phyloP scores from a whole-genome alignment of 2,113 vertebrate genomes.

The Cryptomyrus ogoouensis region DNA sequence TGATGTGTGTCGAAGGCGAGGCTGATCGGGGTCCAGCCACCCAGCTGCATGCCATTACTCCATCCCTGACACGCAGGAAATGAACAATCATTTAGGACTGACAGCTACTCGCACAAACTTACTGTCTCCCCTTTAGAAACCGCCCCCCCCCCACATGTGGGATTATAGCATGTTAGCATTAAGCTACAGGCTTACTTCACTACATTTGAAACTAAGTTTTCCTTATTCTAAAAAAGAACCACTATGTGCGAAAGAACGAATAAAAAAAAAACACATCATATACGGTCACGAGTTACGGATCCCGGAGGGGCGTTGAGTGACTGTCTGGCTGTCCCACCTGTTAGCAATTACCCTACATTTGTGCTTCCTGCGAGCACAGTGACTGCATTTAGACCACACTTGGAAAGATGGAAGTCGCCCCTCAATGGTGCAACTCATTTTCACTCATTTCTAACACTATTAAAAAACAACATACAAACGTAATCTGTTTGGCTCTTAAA shows the following conservation, averaged over 20 bases:
- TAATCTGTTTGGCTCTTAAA: not conserved
- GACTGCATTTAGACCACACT: not conserved
- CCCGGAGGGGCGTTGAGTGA: not conserved
- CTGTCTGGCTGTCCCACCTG: not conserved
- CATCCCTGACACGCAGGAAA: slow-evolving; percentile 82
- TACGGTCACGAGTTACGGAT: not conserved
- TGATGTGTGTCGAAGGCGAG: not conserved
- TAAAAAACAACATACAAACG: not conserved
- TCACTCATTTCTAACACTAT: not conserved
- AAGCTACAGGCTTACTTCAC: not conserved
- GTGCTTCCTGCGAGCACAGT: not conserved
- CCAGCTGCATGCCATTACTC: slow-evolving; percentile 82
- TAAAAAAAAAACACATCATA: not conserved
- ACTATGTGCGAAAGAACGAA: not conserved
- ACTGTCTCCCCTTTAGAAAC: slow-evolving; percentile 58
- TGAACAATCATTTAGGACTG: slow-evolving; percentile 84
- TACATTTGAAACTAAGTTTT: not conserved
- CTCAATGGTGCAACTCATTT: not conserved
- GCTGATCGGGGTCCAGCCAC: slow-evolving; percentile 41
- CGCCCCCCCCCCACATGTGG: slow-evolving; percentile 52
- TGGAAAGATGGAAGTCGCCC: not conserved
- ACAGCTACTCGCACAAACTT: slow-evolving; percentile 82
- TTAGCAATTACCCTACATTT: not conserved
- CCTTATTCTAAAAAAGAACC: not conserved
- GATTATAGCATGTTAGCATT: slow-evolving; percentile 57